Evolutionary conservation across 1,140 invertebrate species (phyloP).

Genomic region (Plodia interpunctella): DNA sequence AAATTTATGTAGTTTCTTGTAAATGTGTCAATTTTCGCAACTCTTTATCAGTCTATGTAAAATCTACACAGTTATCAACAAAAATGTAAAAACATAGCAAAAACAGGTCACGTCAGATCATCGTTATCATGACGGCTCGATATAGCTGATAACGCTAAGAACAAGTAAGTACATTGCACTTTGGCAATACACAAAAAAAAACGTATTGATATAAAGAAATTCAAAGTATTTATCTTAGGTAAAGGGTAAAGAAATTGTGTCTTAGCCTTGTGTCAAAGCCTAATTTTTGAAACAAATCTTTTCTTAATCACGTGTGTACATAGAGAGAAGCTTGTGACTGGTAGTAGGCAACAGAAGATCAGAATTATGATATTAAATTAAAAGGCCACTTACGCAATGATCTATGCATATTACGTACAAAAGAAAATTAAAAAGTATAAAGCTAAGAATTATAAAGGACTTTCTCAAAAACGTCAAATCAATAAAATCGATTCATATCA

Average conservation of each 20-base stretch:
- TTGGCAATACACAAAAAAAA: neutral
- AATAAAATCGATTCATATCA: neutral
- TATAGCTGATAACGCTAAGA: neutral
- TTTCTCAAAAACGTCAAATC: too few species aligned
- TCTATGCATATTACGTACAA: too few species aligned
- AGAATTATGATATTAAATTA: too few species aligned
- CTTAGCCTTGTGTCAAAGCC: neutral
- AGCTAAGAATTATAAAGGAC: too few species aligned
- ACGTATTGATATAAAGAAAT: neutral
- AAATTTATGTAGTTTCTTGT: neutral
- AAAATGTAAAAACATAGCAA: neutral
- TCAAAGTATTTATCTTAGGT: neutral
- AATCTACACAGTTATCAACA: neutral
- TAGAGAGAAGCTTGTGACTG: too few species aligned
- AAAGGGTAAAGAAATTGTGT: too few species aligned
- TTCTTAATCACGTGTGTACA: too few species aligned
- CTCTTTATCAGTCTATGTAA: neutral
- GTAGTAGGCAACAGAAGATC: too few species aligned
- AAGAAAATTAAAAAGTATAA: too few species aligned
- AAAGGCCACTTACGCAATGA: too few species aligned
- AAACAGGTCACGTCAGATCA: neutral
- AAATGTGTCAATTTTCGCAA: neutral
- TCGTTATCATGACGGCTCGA: neutral
- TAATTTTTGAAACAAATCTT: too few species aligned
- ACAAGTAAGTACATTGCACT: constrained; percentile 1